phyloP scores from a whole-genome alignment of 1,140 invertebrate genomes.

The Galleria mellonella region DNA sequence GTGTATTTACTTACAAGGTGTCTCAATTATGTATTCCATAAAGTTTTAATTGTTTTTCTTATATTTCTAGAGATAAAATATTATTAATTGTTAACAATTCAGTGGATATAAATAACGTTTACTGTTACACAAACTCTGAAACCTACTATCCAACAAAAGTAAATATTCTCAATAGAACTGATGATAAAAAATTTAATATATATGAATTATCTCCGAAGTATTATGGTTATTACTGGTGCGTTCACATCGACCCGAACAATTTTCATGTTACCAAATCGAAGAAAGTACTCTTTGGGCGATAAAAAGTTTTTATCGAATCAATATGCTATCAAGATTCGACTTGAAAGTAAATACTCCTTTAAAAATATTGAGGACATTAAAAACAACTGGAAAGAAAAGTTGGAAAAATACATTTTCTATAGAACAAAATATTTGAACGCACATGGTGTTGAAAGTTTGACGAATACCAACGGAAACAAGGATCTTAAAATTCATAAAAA shows the following conservation, averaged over 20 bases:
- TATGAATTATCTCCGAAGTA: slow-evolving; percentile 29
- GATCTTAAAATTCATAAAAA: too few species aligned
- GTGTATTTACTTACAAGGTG: too few species aligned
- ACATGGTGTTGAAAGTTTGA: too few species aligned
- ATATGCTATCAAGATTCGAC: too few species aligned
- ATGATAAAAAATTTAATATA: slow-evolving; percentile 9
- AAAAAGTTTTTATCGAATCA: slow-evolving; percentile 16
- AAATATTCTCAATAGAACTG: slow-evolving; percentile 14
- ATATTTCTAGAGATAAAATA: slow-evolving; percentile 31
- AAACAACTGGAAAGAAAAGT: too few species aligned
- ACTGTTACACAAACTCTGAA: slow-evolving; percentile 58
- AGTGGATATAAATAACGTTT: slow-evolving; percentile 32
- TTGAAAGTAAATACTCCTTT: too few species aligned
- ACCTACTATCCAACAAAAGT: slow-evolving; percentile 39
- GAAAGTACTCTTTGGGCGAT: slow-evolving; percentile 48
- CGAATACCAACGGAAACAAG: too few species aligned
- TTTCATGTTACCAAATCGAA: slow-evolving; percentile 39
- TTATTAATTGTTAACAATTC: slow-evolving; percentile 27
- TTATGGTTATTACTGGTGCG: slow-evolving; percentile 68
- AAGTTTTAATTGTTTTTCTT: too few species aligned
- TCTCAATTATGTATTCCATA: too few species aligned
- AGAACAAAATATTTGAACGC: too few species aligned
- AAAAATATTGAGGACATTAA: too few species aligned
- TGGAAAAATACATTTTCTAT: too few species aligned
- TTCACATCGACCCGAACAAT: slow-evolving; percentile 38